Percentiles rank a stretch among this genome's conserved stretches.
Conservation (phyloP, 1,140 invertebrate species). For the Drosophila varians region DNA sequence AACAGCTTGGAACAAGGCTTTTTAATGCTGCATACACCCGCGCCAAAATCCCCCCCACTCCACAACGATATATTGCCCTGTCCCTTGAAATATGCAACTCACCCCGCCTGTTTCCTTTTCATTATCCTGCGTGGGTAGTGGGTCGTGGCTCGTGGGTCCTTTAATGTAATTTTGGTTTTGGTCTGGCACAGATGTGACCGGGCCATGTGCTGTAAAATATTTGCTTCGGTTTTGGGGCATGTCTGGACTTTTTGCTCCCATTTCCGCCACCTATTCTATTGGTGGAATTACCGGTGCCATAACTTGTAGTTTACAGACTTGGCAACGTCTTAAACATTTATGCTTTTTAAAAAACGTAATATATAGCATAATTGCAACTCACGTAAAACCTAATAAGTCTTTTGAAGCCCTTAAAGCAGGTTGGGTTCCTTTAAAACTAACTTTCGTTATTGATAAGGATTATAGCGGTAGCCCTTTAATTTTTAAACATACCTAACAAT, state of each 20-base stretch:
- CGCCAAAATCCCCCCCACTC: slow-evolving; percentile 3
- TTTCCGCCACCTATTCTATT: slow-evolving; percentile 16
- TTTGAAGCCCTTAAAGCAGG: no score
- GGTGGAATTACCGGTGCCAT: background rate
- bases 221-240: slow-evolving; percentile 21
- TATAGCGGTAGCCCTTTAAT: no score
- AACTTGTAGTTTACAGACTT: slow-evolving; percentile 1
- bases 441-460: no score
- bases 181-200: slow-evolving; percentile 71
- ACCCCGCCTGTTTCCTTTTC: slow-evolving; percentile 31
- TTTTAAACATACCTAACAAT: no score
- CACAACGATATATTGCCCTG: slow-evolving; percentile 34
- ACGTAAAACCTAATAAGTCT: no score
- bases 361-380: no score
- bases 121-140: background rate
- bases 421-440: no score
- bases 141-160: background rate
- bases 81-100: slow-evolving; percentile 65
- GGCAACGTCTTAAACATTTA: no score
- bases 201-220: slow-evolving; percentile 71
- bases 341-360: no score
- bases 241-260: slow-evolving; percentile 25
- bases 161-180: slow-evolving; percentile 55
- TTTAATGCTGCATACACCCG: slow-evolving; percentile 58
- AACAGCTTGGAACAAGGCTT: slow-evolving; percentile 73